Conservation (phyloP, 30 jellyfish, hydroid and myxozoan species). For the Rhopilema esculentum region DNA sequence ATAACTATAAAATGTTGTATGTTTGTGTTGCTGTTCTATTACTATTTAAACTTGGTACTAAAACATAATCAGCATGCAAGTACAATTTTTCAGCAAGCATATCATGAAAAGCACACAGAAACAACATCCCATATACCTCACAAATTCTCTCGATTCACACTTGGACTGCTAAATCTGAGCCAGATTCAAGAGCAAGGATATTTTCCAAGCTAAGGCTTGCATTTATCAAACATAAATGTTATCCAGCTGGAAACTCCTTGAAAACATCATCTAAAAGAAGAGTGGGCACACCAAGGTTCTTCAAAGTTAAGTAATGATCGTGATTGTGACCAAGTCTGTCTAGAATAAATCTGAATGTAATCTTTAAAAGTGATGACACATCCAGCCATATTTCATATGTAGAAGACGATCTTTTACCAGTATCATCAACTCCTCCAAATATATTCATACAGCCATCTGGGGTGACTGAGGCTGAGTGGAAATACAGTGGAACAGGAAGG, state of each 20-base stretch:
- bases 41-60: too few species aligned
- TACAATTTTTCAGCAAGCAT: too few species aligned
- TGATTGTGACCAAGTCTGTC: conserved; percentile 6
- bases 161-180: too few species aligned
- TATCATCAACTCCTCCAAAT: conserved; percentile 75
- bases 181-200: too few species aligned
- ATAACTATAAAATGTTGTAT: too few species aligned
- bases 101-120: too few species aligned
- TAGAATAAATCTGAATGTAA: conserved; percentile 8
- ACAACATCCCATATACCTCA: too few species aligned
- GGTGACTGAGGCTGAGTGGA: conserved; percentile 88
- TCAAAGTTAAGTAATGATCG: background rate
- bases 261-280: conserved; percentile 16
- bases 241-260: conserved; percentile 25
- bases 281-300: conserved; percentile 25
- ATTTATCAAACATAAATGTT: background rate
- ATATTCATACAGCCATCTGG: conserved; percentile 83
- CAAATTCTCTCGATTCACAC: too few species aligned
- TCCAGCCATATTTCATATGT: conserved; percentile 71
- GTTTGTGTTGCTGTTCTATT: too few species aligned
- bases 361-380: conserved; percentile 72
- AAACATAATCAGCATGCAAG: too few species aligned
- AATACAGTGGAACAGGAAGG: conserved; percentile 68
- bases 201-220: too few species aligned
- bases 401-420: conserved; percentile 46